These are phyloP conservation scores for Helicoverpa assulta DNA, from an alignment of 2,888 invertebrate species.

Conservation along the genomic window DNA sequence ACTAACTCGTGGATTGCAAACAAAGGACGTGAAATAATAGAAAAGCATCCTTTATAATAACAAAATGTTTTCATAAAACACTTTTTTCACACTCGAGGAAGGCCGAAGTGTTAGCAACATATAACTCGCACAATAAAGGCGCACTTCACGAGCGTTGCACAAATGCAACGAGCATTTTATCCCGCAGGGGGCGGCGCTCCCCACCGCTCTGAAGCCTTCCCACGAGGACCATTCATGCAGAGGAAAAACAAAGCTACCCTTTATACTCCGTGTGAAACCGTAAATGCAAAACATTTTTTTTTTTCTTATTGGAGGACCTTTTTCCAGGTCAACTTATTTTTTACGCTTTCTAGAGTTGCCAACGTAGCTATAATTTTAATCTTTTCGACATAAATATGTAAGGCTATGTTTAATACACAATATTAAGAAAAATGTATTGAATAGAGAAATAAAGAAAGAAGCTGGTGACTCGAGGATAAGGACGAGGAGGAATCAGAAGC, in stretches of 20 bases:
- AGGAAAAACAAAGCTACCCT: slow-evolving; percentile 67
- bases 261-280: slow-evolving; percentile 62
- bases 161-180: slow-evolving; percentile 70
- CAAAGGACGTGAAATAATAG: slow-evolving; percentile 47
- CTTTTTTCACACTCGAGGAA: slow-evolving; percentile 52
- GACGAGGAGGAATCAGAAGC: too few relatives aligned
- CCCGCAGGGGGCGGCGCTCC: slow-evolving; percentile 54
- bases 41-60: slow-evolving; percentile 36
- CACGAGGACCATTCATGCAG: slow-evolving; percentile 69
- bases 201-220: slow-evolving; percentile 54
- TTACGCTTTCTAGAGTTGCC: background rate
- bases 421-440: too few relatives aligned
- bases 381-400: background rate
- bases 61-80: slow-evolving; percentile 55
- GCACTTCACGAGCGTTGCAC: slow-evolving; percentile 66
- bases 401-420: too few relatives aligned
- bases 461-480: too few relatives aligned
- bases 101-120: slow-evolving; percentile 54
- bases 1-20: slow-evolving; percentile 21
- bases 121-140: slow-evolving; percentile 60
- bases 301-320: slow-evolving; percentile 42
- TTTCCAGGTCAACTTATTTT: slow-evolving; percentile 48
- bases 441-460: too few relatives aligned
- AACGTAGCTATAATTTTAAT: background rate
- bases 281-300: slow-evolving; percentile 63